These are phyloP conservation scores for Tichodroma muraria DNA, from an alignment of 2,113 vertebrate species.

Conservation along the genomic window DNA sequence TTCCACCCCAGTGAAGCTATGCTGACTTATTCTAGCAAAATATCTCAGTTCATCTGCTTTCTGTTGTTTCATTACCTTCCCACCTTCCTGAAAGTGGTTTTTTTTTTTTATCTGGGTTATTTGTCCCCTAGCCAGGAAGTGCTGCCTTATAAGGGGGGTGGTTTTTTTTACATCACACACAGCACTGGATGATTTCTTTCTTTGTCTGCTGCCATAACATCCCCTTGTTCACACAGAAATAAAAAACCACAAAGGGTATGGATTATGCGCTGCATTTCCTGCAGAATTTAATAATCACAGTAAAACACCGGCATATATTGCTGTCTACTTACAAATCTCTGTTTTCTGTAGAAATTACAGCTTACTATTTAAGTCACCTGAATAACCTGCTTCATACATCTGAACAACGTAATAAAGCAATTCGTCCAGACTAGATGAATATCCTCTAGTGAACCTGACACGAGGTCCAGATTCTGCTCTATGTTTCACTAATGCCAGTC, in stretches of 20 bases:
- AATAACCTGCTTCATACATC: conserved; percentile 49
- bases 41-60: not conserved
- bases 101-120: not conserved
- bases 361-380: conserved; percentile 56
- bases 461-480: not conserved
- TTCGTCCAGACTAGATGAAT: conserved; percentile 27
- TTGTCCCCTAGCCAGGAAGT: not conserved
- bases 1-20: not conserved
- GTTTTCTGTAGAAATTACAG: conserved; percentile 66
- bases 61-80: not conserved
- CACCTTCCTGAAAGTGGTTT: not conserved
- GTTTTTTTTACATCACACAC: not conserved
- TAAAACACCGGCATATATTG: conserved; percentile 60
- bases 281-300: conserved; percentile 64
- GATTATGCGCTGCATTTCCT: conserved; percentile 39
- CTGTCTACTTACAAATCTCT: conserved; percentile 56
- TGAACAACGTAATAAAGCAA: conserved; percentile 37
- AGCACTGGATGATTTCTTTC: not conserved
- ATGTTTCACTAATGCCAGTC: not conserved
- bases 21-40: not conserved
- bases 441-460: conserved; percentile 25
- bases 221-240: not conserved
- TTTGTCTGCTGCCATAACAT: not conserved
- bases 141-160: not conserved
- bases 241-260: conserved; percentile 24